phyloP scores from a whole-genome alignment of 2,113 vertebrate species.

The Atrichornis clamosus region DNA sequence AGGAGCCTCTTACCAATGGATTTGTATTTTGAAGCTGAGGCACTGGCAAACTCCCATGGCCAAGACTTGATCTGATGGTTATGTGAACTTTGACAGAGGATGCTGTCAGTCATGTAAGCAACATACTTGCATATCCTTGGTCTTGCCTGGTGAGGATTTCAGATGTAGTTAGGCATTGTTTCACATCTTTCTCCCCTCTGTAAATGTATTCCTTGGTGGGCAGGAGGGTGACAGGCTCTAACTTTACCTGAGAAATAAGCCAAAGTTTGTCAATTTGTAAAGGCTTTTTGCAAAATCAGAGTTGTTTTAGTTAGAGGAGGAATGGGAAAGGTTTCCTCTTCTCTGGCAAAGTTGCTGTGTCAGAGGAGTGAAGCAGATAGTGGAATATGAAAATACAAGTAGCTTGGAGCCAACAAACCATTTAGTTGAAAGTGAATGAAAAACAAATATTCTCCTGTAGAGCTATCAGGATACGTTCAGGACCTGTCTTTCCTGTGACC shows the following conservation, averaged over 20 bases:
- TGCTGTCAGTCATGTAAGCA: background rate
- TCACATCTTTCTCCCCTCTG: background rate
- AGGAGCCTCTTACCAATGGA: background rate
- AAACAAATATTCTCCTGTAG: slow-evolving; percentile 19
- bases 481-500: slow-evolving; percentile 79
- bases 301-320: background rate
- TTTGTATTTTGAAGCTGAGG: background rate
- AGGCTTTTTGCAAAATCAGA: background rate
- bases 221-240: background rate
- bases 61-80: background rate
- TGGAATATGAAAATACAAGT: slow-evolving; percentile 58
- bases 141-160: background rate
- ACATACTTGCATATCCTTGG: background rate
- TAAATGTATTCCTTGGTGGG: background rate
- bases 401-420: slow-evolving; percentile 16
- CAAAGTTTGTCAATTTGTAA: background rate
- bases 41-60: background rate
- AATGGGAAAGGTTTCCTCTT: background rate
- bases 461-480: slow-evolving; percentile 45
- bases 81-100: background rate
- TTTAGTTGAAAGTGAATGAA: slow-evolving; percentile 58
- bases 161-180: background rate
- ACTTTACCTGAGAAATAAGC: background rate
- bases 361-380: background rate
- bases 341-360: background rate